A percentile compares a stretch with the other conserved stretches of the same genome.
phyloP scores from a whole-genome alignment of 2,113 vertebrate species.

The Ploceus nigricollis region DNA sequence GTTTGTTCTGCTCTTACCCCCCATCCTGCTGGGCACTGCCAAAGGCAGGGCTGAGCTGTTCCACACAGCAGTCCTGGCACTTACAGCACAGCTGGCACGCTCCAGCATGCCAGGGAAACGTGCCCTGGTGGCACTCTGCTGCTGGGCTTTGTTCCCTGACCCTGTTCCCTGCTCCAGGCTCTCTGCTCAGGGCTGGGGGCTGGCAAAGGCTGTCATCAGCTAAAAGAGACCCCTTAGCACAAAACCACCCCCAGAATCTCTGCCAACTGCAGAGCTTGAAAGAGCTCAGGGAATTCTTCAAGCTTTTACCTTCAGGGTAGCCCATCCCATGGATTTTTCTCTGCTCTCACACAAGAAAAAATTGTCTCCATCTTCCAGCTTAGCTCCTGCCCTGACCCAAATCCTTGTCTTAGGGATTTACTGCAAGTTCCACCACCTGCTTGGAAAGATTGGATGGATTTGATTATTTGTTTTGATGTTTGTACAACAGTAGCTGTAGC shows the following conservation, averaged over 20 bases:
- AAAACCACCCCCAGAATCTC: not conserved
- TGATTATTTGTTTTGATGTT: not conserved
- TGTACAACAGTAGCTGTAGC: not conserved
- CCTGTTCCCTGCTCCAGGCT: not conserved
- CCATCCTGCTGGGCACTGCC: not conserved
- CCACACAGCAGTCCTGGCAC: too few species aligned
- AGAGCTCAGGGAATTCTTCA: not conserved
- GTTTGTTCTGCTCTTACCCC: not conserved
- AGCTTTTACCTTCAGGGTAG: not conserved
- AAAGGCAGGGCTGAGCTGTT: not conserved
- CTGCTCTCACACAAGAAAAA: not conserved
- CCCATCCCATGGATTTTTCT: not conserved
- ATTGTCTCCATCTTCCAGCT: not conserved
- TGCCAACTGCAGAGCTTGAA: not conserved
- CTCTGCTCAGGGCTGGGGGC: not conserved
- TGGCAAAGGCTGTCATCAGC: not conserved
- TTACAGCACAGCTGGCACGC: not conserved
- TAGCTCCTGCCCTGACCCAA: not conserved
- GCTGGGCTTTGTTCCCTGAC: not conserved
- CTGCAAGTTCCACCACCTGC: not conserved
- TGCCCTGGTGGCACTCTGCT: fast-evolving
- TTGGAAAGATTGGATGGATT: not conserved
- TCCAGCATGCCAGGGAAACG: not conserved
- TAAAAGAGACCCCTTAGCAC: not conserved
- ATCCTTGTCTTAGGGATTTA: not conserved